Conservation (phyloP, 1,140 invertebrate species). For the Lethocerus indicus region DNA sequence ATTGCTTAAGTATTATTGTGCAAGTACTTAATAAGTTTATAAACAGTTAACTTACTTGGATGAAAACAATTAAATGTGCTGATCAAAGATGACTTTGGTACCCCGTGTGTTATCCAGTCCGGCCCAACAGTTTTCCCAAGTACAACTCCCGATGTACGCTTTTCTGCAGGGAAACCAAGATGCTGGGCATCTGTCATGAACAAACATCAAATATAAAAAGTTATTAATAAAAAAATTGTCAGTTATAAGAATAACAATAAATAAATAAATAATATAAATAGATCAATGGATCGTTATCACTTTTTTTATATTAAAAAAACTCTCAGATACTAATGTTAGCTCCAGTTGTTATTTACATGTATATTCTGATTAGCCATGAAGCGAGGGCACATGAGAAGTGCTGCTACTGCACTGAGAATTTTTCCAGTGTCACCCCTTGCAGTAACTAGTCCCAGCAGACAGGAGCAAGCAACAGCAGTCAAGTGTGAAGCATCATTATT, state of each 20-base stretch:
- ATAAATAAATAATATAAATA: not conserved
- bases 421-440: slow-evolving; percentile 86
- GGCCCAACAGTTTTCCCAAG: slow-evolving; percentile 67
- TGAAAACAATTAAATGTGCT: slow-evolving; percentile 1
- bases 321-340: no score
- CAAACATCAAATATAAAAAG: not conserved
- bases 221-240: not conserved
- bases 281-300: not conserved
- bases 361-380: slow-evolving; percentile 61
- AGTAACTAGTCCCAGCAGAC: slow-evolving; percentile 77
- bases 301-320: not conserved
- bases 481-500: slow-evolving; percentile 48
- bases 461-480: slow-evolving; percentile 75
- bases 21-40: no score
- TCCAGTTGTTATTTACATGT: slow-evolving; percentile 33
- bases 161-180: slow-evolving; percentile 69
- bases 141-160: slow-evolving; percentile 76
- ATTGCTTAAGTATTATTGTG: no score
- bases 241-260: not conserved
- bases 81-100: slow-evolving; percentile 58
- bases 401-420: slow-evolving; percentile 67
- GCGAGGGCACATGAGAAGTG: slow-evolving; percentile 72
- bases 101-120: slow-evolving; percentile 75
- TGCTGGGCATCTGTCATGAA: slow-evolving; percentile 56
- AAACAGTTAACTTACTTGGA: slow-evolving; percentile 1